These are phyloP conservation scores for Acanthococcus lagerstroemiae DNA, from an alignment of 2,888 invertebrate species.

Conservation along the genomic window DNA sequence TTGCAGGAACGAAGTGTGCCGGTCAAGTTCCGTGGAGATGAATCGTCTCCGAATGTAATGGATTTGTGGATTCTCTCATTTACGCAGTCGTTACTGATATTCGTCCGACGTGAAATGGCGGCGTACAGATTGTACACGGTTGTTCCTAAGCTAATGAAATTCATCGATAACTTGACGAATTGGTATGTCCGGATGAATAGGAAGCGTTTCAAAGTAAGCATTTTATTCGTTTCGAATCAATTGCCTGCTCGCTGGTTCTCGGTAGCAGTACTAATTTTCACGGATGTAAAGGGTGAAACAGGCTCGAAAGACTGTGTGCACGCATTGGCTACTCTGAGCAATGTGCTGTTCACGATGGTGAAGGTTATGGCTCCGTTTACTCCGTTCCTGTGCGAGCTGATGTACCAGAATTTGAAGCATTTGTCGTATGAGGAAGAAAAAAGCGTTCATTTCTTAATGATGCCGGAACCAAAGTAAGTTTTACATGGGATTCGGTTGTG, in stretches of 20 bases:
- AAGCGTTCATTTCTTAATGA: conserved; percentile 86
- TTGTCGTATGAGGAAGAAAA: conserved; percentile 48
- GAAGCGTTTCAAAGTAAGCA: conserved; percentile 64
- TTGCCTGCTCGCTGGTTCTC: not conserved
- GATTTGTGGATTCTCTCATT: conserved; percentile 96
- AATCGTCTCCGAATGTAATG: conserved; percentile 61
- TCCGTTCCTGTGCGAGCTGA: conserved; percentile 88
- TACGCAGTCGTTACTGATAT: conserved; percentile 82
- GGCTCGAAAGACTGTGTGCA: conserved; percentile 69
- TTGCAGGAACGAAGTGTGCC: conserved; percentile 11
- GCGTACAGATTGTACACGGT: conserved; percentile 92
- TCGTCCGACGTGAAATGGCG: conserved; percentile 85
- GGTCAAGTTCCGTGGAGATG: conserved; percentile 22
- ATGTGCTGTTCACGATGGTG: conserved; percentile 77
- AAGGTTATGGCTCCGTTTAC: conserved; percentile 96
- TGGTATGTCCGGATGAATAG: conserved; percentile 98
- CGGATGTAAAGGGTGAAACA: conserved; percentile 56
- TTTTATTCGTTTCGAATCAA: too few species aligned
- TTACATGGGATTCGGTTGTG: not conserved
- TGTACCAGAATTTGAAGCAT: conserved; percentile 78
- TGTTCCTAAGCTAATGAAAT: conserved; percentile 83
- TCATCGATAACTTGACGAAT: conserved; percentile 94
- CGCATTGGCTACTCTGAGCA: conserved; percentile 78
- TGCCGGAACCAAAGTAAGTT: conserved; percentile 54
- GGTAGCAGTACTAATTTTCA: too few species aligned